Conservation (phyloP, 2,113 vertebrate species). For the Aptenodytes forsteri region DNA sequence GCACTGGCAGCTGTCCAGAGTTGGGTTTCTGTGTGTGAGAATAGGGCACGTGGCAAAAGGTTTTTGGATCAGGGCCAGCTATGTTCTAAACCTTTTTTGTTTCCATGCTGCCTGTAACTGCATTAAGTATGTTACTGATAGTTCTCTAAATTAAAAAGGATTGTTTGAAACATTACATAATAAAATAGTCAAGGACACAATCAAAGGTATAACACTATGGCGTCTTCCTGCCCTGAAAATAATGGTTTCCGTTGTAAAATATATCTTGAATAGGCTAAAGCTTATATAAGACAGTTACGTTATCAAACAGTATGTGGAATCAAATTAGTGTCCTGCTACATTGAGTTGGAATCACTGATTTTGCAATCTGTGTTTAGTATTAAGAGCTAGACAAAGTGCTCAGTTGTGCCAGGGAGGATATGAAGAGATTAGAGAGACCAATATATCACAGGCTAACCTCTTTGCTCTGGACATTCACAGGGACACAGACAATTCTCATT, state of each 20-base stretch:
- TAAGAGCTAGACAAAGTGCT: constrained; percentile 70
- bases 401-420: constrained; percentile 61
- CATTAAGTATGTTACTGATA: neutral
- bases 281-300: constrained; percentile 13
- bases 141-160: neutral
- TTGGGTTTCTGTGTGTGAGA: neutral
- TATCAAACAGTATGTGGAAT: constrained; percentile 36
- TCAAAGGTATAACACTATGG: neutral
- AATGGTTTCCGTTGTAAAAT: neutral
- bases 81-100: neutral
- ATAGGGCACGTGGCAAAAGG: neutral
- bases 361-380: constrained; percentile 39
- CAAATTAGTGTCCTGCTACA: neutral
- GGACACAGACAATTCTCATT: constrained; percentile 22
- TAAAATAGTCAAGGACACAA: neutral
- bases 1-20: neutral
- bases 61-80: neutral
- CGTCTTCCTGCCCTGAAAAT: neutral
- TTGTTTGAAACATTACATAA: neutral
- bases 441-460: constrained; percentile 62
- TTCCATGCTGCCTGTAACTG: neutral
- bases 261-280: neutral
- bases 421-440: constrained; percentile 63
- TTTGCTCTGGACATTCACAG: constrained; percentile 1
- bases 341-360: constrained; percentile 32